phyloP scores from a whole-genome alignment of 2,888 invertebrate species.

The Maniola hyperantus region DNA sequence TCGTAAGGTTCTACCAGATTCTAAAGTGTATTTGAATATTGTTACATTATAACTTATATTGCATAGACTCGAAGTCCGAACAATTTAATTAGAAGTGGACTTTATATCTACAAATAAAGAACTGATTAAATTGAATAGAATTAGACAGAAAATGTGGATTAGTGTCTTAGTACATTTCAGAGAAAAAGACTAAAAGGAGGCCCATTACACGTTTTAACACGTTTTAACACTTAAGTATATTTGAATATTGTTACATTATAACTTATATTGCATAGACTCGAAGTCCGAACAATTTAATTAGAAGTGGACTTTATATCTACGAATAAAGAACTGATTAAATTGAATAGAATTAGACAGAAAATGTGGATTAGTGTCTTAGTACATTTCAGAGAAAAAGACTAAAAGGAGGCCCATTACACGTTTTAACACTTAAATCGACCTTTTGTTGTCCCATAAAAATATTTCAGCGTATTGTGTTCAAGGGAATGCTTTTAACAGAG shows the following conservation, averaged over 20 bases:
- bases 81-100: too few species aligned
- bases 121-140: not conserved
- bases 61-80: too few species aligned
- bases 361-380: conserved; percentile 1
- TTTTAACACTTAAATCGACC: conserved; percentile 17
- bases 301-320: not conserved
- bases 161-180: conserved; percentile 3
- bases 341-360: not conserved
- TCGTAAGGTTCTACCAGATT: too few species aligned
- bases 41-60: too few species aligned
- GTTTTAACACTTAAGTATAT: too few species aligned
- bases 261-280: too few species aligned
- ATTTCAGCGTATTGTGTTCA: conserved; percentile 16
- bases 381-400: conserved; percentile 1
- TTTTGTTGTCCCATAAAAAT: conserved; percentile 19
- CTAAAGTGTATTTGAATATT: too few species aligned
- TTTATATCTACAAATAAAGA: not conserved
- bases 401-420: conserved; percentile 12
- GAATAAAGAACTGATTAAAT: not conserved
- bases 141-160: not conserved
- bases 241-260: too few species aligned
- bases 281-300: too few species aligned
- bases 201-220: conserved; percentile 18
- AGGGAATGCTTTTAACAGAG: conserved; percentile 5
- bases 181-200: not conserved